Base-by-base conservation (phyloP, 1,140 invertebrate species). In the Caenorhabditis brenneri region DNA sequence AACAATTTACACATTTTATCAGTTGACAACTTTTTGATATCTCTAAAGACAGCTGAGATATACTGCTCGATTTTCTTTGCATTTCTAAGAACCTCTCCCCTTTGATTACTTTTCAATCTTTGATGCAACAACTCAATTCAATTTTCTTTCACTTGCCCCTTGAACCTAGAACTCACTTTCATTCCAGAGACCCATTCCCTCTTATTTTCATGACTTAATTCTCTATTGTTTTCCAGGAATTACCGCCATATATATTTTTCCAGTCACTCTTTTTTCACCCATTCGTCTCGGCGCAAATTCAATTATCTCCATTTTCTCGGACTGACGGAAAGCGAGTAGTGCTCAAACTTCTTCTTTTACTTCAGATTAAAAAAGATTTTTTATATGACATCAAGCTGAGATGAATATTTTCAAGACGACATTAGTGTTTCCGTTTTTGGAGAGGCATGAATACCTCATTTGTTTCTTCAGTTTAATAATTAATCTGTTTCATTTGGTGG, bases 391-490 rank as follows among this genome's bases (percentile, higher is more conserved):
- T 74, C 65, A 74, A 74, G 46, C 65, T 42, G n/a, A 33, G 33
- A 10, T 74, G 33, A 36, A n/a, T n/a, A 19, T 51, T 24, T 22
- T 33, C 29, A 65, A 22, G 5, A 24, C 36, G n/a, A 74, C 42
- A 3, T 15, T 15, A 12, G 36, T 74, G 12, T 74, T 42, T 74
- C 15, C 33, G 2, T 74, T 74, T 42, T n/a, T 74, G 12, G 42
- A 33, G 65, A 36, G 46, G 36, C 65, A 74, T n/a, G 65, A 74
- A 74, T 74, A 74, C 19, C 19, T n/a, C 6, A 46, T 74, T 74
- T 74, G 65, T n/a, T 74, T 74, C 36, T 74, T 74, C 36, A 74
- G 65, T 42, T 74, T 74, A 1, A 74, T 74, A 12, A 42, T 74
- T 10, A 74, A 74, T 24, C 9, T 24, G 46, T 24, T 74, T 74